A percentile compares a stretch with the other conserved stretches of the same genome.
These are phyloP conservation scores for Delia radicum DNA, from an alignment of 1,140 invertebrate species.

Conservation along the genomic window DNA sequence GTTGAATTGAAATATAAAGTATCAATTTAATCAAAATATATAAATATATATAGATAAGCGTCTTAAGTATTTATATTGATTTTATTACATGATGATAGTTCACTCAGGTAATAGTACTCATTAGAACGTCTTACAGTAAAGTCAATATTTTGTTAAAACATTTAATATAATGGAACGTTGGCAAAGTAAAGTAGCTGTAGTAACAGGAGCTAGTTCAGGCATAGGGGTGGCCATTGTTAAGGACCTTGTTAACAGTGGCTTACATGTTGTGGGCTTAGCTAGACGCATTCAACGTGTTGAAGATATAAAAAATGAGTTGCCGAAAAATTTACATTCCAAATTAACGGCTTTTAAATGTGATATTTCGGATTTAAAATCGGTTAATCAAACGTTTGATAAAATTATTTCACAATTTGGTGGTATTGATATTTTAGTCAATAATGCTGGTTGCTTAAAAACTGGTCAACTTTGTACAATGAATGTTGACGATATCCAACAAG, in stretches of 20 bases:
- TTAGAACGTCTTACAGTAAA: too few species aligned
- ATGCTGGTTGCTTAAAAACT: conserved; percentile 62
- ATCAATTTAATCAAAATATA: too few species aligned
- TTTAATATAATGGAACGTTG: conserved; percentile 61
- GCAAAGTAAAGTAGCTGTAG: conserved; percentile 61
- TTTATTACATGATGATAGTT: too few species aligned
- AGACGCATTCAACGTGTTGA: conserved; percentile 63
- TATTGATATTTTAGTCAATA: conserved; percentile 73
- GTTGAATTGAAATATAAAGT: too few species aligned
- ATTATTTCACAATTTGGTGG: conserved; percentile 64
- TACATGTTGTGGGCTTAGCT: conserved; percentile 71
- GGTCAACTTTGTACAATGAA: conserved; percentile 38
- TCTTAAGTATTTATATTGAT: too few species aligned
- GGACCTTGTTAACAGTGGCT: conserved; percentile 61
- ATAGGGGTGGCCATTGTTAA: conserved; percentile 66
- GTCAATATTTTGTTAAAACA: too few species aligned
- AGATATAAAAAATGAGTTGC: conserved; percentile 45
- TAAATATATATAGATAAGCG: too few species aligned
- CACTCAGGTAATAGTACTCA: too few species aligned
- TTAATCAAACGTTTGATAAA: conserved; percentile 66
- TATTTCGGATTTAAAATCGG: conserved; percentile 64
- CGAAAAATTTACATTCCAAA: conserved; percentile 41
- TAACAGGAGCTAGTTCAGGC: conserved; percentile 70
- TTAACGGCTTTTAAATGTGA: conserved; percentile 62
- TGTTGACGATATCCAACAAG: conserved; percentile 38